Percentiles rank a stretch among this genome's conserved stretches.
phyloP scores from a whole-genome alignment of 2,797 vertebrate species.

The Danionella dracula region DNA sequence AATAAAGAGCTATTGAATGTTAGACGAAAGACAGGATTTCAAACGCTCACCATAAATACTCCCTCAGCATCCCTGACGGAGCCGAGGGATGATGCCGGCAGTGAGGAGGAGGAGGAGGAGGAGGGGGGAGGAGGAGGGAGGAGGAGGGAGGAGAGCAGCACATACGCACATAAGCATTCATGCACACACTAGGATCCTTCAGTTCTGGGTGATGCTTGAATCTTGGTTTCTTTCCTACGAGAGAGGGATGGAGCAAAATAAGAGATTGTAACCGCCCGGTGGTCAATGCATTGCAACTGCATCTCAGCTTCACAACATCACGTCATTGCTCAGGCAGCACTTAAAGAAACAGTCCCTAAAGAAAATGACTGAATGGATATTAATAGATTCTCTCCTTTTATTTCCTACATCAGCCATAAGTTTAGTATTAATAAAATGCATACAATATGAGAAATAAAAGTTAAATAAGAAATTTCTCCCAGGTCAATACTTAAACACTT shows the following conservation, averaged over 20 bases:
- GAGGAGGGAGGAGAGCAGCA: conserved; percentile 8
- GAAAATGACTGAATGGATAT: background rate
- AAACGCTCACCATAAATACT: conserved; percentile 63
- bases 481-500: too few relatives aligned
- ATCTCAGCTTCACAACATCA: conserved; percentile 21
- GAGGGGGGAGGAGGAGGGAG: too few relatives aligned
- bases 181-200: conserved; percentile 15
- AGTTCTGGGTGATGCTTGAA: conserved; percentile 22
- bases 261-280: conserved; percentile 54
- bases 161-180: conserved; percentile 20
- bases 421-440: too few relatives aligned
- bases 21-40: conserved; percentile 6
- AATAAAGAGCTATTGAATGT: conserved; percentile 1
- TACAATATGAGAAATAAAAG: too few relatives aligned
- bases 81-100: conserved; percentile 38
- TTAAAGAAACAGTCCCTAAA: background rate
- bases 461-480: too few relatives aligned
- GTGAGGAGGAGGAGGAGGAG: conserved; percentile 47
- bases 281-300: conserved; percentile 30
- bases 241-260: background rate
- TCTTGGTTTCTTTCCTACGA: background rate
- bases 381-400: too few relatives aligned
- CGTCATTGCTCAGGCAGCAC: conserved; percentile 3
- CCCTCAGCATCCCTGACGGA: conserved; percentile 43
- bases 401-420: too few relatives aligned